These are phyloP conservation scores for Acarapis woodi DNA, from an alignment of 1,140 invertebrate genomes.

Conservation along the genomic window DNA sequence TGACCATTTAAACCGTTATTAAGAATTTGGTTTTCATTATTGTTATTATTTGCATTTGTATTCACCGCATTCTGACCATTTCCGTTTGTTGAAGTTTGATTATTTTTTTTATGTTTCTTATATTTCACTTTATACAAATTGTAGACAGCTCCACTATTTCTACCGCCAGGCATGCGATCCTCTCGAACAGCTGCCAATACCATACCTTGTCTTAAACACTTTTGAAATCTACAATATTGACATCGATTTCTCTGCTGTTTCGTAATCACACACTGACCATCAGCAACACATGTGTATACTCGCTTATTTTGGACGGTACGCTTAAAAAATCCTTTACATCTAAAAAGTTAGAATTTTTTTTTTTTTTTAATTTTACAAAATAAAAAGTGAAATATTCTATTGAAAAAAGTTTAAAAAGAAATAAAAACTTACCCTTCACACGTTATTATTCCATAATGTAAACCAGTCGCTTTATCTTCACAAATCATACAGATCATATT, in stretches of 20 bases:
- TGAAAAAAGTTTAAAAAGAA: too few relatives aligned
- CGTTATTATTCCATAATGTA: conserved; percentile 89
- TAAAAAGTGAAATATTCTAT: too few relatives aligned
- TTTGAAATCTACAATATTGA: conserved; percentile 96
- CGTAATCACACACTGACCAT: conserved; percentile 82
- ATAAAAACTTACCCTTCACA: too few relatives aligned
- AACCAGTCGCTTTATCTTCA: conserved; percentile 81
- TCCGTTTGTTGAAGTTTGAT: too few relatives aligned
- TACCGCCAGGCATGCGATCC: conserved; percentile 90
- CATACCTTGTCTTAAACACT: conserved; percentile 95
- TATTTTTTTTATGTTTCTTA: conserved; percentile 93
- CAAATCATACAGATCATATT: conserved; percentile 94
- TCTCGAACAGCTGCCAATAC: conserved; percentile 93
- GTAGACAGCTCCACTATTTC: conserved; percentile 93
- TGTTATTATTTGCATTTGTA: too few relatives aligned
- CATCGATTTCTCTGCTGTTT: conserved; percentile 88
- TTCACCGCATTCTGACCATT: too few relatives aligned
- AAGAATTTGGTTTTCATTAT: too few relatives aligned
- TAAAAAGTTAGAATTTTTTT: too few relatives aligned
- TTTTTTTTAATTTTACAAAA: too few relatives aligned
- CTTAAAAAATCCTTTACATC: conserved; percentile 93
- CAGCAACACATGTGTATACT: conserved; percentile 84
- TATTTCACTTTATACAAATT: conserved; percentile 98
- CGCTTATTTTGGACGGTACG: conserved; percentile 82
- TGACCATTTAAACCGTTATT: too few relatives aligned